phyloP scores from a whole-genome alignment of 2,113 vertebrate genomes.

The Macquaria ambigua region DNA sequence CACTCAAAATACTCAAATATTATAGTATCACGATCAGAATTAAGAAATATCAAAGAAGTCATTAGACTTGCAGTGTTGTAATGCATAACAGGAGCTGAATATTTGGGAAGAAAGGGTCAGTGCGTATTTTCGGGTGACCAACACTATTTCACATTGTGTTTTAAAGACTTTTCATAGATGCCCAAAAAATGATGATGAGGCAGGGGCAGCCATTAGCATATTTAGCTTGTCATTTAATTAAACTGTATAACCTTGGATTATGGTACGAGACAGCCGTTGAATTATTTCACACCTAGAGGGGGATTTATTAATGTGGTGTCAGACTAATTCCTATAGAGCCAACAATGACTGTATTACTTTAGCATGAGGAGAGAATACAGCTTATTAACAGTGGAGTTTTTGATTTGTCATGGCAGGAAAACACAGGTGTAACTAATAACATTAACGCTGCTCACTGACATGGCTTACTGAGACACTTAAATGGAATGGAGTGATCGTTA shows the following conservation, averaged over 20 bases:
- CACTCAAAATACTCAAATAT: background rate
- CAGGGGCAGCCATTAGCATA: background rate
- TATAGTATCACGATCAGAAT: background rate
- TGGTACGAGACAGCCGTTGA: background rate
- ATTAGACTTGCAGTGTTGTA: background rate
- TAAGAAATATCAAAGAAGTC: background rate
- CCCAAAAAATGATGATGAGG: background rate
- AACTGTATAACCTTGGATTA: background rate
- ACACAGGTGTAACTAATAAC: background rate
- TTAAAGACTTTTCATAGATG: background rate
- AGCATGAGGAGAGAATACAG: background rate
- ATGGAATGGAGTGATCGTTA: too few species aligned
- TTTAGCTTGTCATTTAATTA: background rate
- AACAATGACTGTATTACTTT: background rate
- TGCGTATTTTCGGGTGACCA: background rate
- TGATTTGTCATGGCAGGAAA: background rate
- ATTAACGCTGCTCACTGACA: background rate
- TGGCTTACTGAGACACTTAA: too few species aligned
- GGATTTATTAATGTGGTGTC: conserved; percentile 6
- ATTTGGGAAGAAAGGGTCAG: background rate
- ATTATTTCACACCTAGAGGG: background rate
- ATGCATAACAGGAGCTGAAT: background rate
- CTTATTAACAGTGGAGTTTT: background rate
- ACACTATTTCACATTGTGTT: background rate
- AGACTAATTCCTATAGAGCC: background rate